A percentile compares a stretch with the other conserved stretches of the same genome.
Evolutionary conservation across 2,888 invertebrate species (phyloP).

Genomic region (Coelogynopora nodosa): DNA sequence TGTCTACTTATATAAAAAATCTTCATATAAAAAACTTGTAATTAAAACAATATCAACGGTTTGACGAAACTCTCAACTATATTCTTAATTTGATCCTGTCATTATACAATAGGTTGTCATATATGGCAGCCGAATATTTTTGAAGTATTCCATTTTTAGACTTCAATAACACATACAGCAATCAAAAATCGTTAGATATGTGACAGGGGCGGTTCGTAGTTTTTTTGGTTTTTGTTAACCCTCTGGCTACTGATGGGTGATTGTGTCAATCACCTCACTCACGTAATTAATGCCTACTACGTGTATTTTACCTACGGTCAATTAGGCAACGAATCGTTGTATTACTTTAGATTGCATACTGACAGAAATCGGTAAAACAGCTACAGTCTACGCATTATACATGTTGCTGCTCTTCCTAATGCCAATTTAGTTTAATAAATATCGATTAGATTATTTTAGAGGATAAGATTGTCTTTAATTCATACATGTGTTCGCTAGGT

Average conservation of each 20-base stretch:
- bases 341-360: neutral
- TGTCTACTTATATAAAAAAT: neutral
- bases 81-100: neutral
- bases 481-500: neutral
- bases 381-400: neutral
- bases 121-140: neutral
- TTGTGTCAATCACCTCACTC: neutral
- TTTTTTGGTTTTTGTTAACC: neutral
- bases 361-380: neutral
- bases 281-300: neutral
- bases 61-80: neutral
- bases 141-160: neutral
- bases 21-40: neutral
- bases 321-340: neutral
- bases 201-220: neutral
- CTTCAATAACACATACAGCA: neutral
- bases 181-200: neutral
- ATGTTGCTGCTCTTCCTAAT: neutral
- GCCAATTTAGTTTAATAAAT: neutral
- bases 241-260: neutral
- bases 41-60: neutral
- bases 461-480: neutral
- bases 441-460: neutral
- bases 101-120: neutral
- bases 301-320: neutral